Percentiles rank a stretch among this genome's conserved stretches.
phyloP scores from a whole-genome alignment of 2,113 vertebrate species.

The Albula glossodonta region DNA sequence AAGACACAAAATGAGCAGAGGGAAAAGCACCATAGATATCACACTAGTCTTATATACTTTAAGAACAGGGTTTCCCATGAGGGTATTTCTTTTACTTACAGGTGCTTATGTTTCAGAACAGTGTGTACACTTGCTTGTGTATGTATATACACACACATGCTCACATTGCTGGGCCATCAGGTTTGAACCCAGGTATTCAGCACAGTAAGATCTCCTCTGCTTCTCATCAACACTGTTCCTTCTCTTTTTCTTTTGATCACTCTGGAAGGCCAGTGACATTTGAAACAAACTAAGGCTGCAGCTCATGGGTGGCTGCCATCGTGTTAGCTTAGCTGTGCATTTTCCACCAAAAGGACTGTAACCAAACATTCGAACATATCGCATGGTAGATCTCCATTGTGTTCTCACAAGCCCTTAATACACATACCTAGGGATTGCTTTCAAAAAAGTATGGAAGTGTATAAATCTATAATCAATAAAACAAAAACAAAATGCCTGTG shows the following conservation, averaged over 20 bases:
- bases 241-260: not conserved
- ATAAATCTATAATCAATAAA: not conserved
- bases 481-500: too few species aligned
- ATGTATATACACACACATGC: too few species aligned
- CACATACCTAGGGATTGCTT: too few species aligned
- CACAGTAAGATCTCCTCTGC: not conserved
- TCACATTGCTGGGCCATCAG: not conserved
- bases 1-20: not conserved
- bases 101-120: not conserved
- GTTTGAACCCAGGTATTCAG: not conserved
- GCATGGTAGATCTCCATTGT: not conserved
- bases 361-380: not conserved
- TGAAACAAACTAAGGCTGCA: not conserved
- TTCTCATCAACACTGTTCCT: not conserved
- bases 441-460: too few species aligned
- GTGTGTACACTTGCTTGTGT: too few species aligned
- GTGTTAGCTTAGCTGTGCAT: not conserved
- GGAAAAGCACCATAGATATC: not conserved
- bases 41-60: not conserved
- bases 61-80: too few species aligned
- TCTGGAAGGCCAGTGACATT: not conserved
- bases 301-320: not conserved
- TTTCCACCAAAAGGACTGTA: not conserved
- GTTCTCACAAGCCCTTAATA: not conserved
- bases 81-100: too few species aligned